Percentiles rank a stretch among this genome's conserved stretches.
Conservation (phyloP, 2,888 invertebrate species). For the Apeira syringaria region DNA sequence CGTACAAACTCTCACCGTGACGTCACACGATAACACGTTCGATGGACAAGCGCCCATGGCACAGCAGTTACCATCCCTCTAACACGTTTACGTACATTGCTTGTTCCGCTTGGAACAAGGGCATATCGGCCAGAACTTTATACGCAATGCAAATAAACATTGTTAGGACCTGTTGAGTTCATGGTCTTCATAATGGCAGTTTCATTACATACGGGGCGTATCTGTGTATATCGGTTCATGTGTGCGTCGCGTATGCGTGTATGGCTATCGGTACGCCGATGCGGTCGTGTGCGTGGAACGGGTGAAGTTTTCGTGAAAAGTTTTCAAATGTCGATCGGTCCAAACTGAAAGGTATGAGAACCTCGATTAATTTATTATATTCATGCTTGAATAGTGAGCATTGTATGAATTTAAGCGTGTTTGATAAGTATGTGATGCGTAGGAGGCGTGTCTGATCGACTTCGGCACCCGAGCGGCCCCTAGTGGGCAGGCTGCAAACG, state of each 20-base stretch:
- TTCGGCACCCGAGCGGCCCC: constrained; percentile 74
- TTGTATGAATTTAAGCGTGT: neutral
- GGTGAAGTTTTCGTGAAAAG: constrained; percentile 51
- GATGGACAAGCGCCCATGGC: constrained; percentile 35
- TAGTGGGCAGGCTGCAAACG: constrained; percentile 56
- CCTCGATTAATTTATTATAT: constrained; percentile 5
- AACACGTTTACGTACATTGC: constrained; percentile 26
- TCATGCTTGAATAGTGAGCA: neutral
- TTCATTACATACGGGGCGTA: constrained; percentile 42
- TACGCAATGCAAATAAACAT: constrained; percentile 49
- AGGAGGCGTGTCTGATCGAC: constrained; percentile 63
- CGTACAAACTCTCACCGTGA: constrained; percentile 5
- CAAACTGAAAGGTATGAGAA: constrained; percentile 27
- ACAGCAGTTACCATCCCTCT: constrained; percentile 15
- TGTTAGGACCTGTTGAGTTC: constrained; percentile 38
- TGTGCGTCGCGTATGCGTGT: constrained; percentile 38
- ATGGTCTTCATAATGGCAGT: constrained; percentile 45
- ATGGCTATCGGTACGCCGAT: constrained; percentile 36
- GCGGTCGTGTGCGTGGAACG: constrained; percentile 47
- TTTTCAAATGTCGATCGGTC: constrained; percentile 42
- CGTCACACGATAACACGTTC: constrained; percentile 36
- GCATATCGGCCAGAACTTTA: constrained; percentile 21
- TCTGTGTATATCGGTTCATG: constrained; percentile 39
- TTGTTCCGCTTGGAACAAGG: constrained; percentile 30
- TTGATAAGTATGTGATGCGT: constrained; percentile 19